These are phyloP conservation scores for Tichodroma muraria DNA, from an alignment of 2,113 vertebrate species.

Conservation along the genomic window DNA sequence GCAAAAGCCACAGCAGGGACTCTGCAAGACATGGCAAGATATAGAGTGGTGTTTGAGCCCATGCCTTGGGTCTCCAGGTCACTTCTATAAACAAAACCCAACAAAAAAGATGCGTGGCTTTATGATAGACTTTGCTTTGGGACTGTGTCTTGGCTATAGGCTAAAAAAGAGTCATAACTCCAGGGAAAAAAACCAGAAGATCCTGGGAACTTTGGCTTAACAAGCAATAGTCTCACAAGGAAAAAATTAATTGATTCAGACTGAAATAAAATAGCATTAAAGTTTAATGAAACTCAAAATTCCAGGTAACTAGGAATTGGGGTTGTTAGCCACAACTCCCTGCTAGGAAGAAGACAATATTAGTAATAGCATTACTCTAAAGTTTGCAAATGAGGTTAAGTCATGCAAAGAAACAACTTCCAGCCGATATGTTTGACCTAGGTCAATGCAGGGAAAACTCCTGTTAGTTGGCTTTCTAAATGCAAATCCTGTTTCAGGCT, in stretches of 20 bases:
- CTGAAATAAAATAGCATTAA: background rate
- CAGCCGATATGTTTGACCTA: slow-evolving; percentile 38
- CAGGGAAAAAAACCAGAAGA: background rate
- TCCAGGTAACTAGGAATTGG: background rate
- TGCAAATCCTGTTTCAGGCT: background rate
- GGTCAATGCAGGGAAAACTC: slow-evolving; percentile 32
- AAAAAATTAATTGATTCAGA: background rate
- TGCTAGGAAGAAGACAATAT: slow-evolving; percentile 15
- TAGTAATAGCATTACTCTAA: background rate
- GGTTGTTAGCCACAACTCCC: background rate
- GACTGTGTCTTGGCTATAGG: background rate
- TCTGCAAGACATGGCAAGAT: background rate
- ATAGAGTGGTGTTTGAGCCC: background rate
- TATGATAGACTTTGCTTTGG: background rate
- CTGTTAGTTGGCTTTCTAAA: background rate
- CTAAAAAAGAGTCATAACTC: background rate
- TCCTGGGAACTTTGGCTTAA: background rate
- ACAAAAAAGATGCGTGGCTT: background rate
- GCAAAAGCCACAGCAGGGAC: background rate
- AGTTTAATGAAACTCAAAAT: background rate
- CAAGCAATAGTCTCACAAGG: background rate
- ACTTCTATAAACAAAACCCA: background rate
- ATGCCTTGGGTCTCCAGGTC: background rate
- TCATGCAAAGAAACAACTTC: slow-evolving; percentile 44
- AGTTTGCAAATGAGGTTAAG: slow-evolving; percentile 29